phyloP scores from a whole-genome alignment of 1,140 invertebrate genomes.

The Cotesia chilonis region DNA sequence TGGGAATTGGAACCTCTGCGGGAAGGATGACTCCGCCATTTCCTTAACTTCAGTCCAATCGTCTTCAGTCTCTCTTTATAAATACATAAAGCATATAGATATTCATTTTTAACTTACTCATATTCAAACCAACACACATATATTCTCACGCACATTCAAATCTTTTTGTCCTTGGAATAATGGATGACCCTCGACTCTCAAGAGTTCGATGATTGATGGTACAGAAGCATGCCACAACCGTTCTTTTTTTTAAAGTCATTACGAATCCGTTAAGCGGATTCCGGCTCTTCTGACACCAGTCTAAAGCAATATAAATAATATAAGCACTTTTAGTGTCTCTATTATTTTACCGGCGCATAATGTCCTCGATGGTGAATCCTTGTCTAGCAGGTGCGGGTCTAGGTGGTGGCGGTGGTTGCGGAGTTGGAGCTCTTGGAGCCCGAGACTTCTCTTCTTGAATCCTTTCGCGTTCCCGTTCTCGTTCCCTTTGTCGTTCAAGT shows the following conservation, averaged over 20 bases:
- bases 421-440: conserved; percentile 54
- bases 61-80: not conserved
- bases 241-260: conserved; percentile 24
- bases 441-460: conserved; percentile 50
- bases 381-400: conserved; percentile 58
- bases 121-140: no score
- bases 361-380: conserved; percentile 64
- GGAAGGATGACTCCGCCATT: no score
- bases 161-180: conserved; percentile 15
- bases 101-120: no score
- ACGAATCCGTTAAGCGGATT: conserved; percentile 13
- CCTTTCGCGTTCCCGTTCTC: conserved; percentile 38
- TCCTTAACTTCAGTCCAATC: not conserved
- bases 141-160: not conserved
- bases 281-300: not conserved
- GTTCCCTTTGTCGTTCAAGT: conserved; percentile 47
- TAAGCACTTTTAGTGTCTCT: no score
- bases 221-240: conserved; percentile 19
- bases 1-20: no score
- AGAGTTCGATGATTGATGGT: conserved; percentile 20
- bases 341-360: conserved; percentile 60
- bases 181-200: conserved; percentile 17
- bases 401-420: conserved; percentile 63
- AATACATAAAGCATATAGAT: not conserved
- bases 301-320: not conserved